Evolutionary conservation across 1,140 invertebrate species (phyloP), one percentile per base, ranked within the genome.

Genomic region (Brachionus sp.): DNA sequence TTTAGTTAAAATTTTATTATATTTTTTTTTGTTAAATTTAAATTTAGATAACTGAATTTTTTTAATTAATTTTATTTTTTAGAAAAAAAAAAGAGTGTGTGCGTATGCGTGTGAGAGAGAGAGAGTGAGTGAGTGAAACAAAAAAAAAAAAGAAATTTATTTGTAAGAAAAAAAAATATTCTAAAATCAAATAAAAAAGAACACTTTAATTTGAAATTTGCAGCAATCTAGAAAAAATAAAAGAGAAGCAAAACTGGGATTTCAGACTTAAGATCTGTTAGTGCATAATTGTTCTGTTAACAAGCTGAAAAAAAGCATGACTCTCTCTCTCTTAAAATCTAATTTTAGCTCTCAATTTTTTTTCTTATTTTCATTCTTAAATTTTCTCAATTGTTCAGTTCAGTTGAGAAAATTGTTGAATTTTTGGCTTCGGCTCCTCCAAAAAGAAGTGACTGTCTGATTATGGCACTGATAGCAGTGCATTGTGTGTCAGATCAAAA

Each of bases 171-270:
- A 29, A 7, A 66, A 35, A 66, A 7, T 29, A 33, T 29, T 66
- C 33, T 13, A 13, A 57, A 66, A 66, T 64, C 62, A 35, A 66
- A 33, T 66, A 66, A 37, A 66, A 66, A 66, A 66, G 62, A 66
- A 66, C 62, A 66, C 62, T 66, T 66, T 66, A 66, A 66, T 66
- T 66, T 66, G 62, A 66, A 66, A 66, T 66, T 64, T 37, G 33
- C 10, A 66, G 29, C 25, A 66, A 33, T 13, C n/a, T 33, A n/a
- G 33, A 13, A 66, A 37, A 13, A 66, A 66, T 33, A 33, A 66
- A 33, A 66, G 33, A 66, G 25, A 66, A n/a, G n/a, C 3, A 13
- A 66, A 35, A 35, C n/a, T 19, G 23, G 62, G 62, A 66, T 66
- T 66, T 66, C 62, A 66, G 62, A 33, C 29, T 5, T 5, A n/a